phyloP scores from a whole-genome alignment of 1,140 invertebrate genomes.

The Holcopasites calliopsidis region DNA sequence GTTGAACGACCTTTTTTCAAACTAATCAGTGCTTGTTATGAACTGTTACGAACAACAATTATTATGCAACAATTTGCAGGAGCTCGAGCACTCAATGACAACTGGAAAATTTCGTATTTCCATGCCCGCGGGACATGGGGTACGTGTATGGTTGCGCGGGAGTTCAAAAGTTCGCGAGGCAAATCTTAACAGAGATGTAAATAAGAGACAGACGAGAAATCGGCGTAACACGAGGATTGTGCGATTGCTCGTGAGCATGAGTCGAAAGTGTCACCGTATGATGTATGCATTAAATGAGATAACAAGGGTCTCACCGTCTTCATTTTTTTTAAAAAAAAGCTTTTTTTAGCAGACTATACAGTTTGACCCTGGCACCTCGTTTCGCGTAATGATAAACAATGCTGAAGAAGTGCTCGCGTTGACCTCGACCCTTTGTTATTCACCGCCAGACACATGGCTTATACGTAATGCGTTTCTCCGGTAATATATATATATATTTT shows the following conservation, averaged over 20 bases:
- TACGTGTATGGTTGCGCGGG: background rate
- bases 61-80: background rate
- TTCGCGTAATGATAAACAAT: constrained; percentile 35
- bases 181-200: background rate
- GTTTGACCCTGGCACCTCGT: constrained; percentile 2
- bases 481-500: background rate
- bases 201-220: background rate
- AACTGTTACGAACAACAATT: background rate
- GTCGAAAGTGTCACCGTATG: background rate
- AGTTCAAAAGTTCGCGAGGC: background rate
- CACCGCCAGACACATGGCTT: background rate
- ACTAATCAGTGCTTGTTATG: constrained; percentile 22
- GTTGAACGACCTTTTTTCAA: background rate
- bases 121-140: no score
- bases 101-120: constrained; percentile 24
- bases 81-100: background rate
- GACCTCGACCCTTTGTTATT: constrained; percentile 31
- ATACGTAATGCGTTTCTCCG: background rate
- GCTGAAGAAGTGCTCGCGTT: background rate
- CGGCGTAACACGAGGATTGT: background rate
- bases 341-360: constrained; percentile 13
- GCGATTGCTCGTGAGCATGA: background rate
- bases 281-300: constrained; percentile 17
- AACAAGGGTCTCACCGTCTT: background rate
- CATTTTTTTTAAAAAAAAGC: background rate